These are phyloP conservation scores for Rhopalosiphum maidis DNA, from an alignment of 1,140 invertebrate genomes.

Conservation along the genomic window DNA sequence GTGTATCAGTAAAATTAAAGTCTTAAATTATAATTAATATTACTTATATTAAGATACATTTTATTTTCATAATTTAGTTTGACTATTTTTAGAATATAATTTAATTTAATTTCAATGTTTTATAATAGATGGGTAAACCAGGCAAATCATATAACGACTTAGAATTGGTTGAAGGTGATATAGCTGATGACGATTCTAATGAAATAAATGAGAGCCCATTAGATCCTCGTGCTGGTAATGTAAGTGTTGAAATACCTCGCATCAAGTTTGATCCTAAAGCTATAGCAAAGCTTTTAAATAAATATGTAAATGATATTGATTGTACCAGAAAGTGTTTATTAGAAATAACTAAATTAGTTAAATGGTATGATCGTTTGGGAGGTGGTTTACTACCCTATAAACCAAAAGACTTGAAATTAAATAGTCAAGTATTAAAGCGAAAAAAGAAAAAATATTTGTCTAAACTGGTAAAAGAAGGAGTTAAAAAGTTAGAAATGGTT, in stretches of 20 bases:
- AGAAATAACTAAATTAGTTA: conserved; percentile 39
- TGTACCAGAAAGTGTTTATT: conserved; percentile 47
- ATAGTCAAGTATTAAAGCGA: conserved; percentile 48
- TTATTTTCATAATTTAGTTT: not conserved
- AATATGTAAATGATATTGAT: conserved; percentile 54
- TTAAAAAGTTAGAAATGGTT: conserved; percentile 50
- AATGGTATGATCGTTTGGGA: conserved; percentile 39
- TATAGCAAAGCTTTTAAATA: conserved; percentile 62
- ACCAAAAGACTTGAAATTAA: conserved; percentile 52
- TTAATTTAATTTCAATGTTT: not conserved
- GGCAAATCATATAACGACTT: conserved; percentile 60
- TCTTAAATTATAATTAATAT: not conserved
- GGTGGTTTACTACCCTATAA: conserved; percentile 46
- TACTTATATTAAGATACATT: not conserved
- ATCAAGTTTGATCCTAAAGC: conserved; percentile 69
- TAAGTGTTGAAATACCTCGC: conserved; percentile 75
- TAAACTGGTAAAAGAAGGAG: conserved; percentile 45
- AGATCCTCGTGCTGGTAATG: conserved; percentile 80
- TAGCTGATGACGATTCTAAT: conserved; percentile 60
- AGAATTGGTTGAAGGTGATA: conserved; percentile 62
- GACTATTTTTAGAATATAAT: not conserved
- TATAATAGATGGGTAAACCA: conserved; percentile 44
- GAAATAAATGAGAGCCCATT: conserved; percentile 63
- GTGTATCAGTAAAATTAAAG: not conserved
- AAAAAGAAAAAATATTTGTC: conserved; percentile 45